A percentile compares a stretch with the other conserved stretches of the same genome.
phyloP scores from a whole-genome alignment of 2,888 invertebrate species.

The Oscheius myriophilus region DNA sequence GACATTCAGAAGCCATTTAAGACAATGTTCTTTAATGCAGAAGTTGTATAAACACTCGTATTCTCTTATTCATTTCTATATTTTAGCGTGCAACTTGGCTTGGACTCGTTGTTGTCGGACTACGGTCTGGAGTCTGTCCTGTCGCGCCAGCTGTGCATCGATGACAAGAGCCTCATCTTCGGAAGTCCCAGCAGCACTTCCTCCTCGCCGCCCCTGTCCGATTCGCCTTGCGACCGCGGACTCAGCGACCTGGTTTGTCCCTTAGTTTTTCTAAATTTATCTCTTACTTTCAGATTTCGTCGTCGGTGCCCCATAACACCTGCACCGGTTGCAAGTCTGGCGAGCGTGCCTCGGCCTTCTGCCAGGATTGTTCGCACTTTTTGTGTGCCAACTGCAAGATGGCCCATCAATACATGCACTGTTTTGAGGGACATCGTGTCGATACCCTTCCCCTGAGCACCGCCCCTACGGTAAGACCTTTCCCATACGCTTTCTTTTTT shows the following conservation, averaged over 20 bases:
- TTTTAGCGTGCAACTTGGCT: constrained; percentile 70
- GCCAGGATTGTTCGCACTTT: constrained; percentile 87
- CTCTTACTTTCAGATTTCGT: constrained; percentile 17
- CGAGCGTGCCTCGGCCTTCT: constrained; percentile 59
- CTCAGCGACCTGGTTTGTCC: constrained; percentile 25
- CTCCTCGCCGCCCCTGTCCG: constrained; percentile 55
- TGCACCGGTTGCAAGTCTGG: constrained; percentile 90
- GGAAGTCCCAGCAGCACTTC: constrained; percentile 72
- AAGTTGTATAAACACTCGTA: background rate
- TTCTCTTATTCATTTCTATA: background rate
- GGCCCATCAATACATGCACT: constrained; percentile 99
- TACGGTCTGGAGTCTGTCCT: constrained; percentile 57
- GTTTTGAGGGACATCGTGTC: constrained; percentile 81
- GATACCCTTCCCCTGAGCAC: too few relatives aligned
- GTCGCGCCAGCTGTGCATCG: constrained; percentile 41
- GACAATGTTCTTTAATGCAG: background rate
- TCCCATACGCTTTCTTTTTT: background rate
- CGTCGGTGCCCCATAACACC: constrained; percentile 19
- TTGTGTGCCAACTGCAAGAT: constrained; percentile 96
- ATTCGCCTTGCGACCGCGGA: constrained; percentile 43
- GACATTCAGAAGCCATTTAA: too few relatives aligned
- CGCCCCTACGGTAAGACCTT: constrained; percentile 7
- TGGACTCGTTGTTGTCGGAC: constrained; percentile 79
- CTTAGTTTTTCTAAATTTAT: background rate
- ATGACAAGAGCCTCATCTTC: constrained; percentile 44